Evolutionary conservation across 2,888 invertebrate genomes (phyloP), one percentile per base, ranked within the genome.

Genomic region (Drosophila histrio): DNA sequence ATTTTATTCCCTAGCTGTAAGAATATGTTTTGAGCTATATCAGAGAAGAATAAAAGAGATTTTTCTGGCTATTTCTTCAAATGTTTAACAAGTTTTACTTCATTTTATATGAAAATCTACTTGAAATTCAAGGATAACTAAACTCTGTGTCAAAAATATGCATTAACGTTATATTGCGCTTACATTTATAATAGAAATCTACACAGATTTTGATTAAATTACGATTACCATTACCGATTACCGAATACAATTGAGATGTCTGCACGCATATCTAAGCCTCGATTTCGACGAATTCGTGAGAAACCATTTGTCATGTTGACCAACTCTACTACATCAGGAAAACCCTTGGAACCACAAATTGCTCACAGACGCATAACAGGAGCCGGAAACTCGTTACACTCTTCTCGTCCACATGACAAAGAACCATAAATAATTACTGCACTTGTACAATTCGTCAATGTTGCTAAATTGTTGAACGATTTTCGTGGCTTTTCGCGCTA

Each of bases 371-470:
- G 22, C 26, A 2, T 1, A 7, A 0, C 11, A 24, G 8, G n/a
- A 26, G 9, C n/a, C 1, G 15, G 2, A 4, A 8, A 8, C 7
- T 22, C 34, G 8, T 13, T 17, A 4, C 13, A 17, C 19, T 15
- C 17, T 1, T 26, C 7, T 15, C 17, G 1, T 26, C 7, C 34
- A 19, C 19, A 32, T 22, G 9, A 3, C 41, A 63, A 26, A 8
- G 2, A 41, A 72, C 68, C 54, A 64, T 77, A 77, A 75, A 77
- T 75, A 75, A 76, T 74, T 77, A 64, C 70, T 36, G 24, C 30
- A 58, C 56, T 61, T 56, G 54, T 44, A 60, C 65, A 71, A 73
- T 58, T 47, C 58, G 58, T 81, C 66, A 77, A 72, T 69, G 67
- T 61, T 65, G 50, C 65, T 21, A 62, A 66, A 68, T 71, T 71